Percentiles rank a stretch among this genome's conserved stretches.
These are phyloP conservation scores for Chaetura pelagica DNA, from an alignment of 2,113 vertebrate species.

Conservation along the genomic window DNA sequence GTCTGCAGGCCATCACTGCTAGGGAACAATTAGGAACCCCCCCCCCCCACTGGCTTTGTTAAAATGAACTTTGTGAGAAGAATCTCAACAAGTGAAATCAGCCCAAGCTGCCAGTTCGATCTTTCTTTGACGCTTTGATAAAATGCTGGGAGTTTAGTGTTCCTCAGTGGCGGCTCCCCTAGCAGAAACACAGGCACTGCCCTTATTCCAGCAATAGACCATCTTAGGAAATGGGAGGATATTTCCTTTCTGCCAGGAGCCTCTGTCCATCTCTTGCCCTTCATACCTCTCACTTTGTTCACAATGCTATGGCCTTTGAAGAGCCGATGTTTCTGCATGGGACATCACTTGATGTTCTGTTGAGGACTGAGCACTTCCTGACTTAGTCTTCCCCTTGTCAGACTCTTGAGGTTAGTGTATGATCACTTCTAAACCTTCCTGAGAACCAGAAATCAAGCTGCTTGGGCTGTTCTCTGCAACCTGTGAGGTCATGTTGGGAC, in stretches of 20 bases:
- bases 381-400: not conserved
- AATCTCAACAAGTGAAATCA: not conserved
- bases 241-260: not conserved
- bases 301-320: not conserved
- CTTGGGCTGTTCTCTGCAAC: not conserved
- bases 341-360: not conserved
- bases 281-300: fast-evolving
- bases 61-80: not conserved
- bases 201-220: not conserved
- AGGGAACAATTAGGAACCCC: not conserved
- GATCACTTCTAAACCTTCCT: not conserved
- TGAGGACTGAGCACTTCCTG: not conserved
- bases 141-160: not conserved
- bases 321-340: not conserved
- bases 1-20: not conserved
- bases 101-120: not conserved
- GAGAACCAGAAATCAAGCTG: not conserved
- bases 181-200: not conserved
- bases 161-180: not conserved
- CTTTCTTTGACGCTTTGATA: not conserved
- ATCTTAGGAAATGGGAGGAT: not conserved
- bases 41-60: not conserved
- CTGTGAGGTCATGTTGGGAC: not conserved
- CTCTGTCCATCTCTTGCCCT: not conserved
- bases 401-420: not conserved